phyloP scores from a whole-genome alignment of 2,888 invertebrate species.

The Sarcophaga subvicina region DNA sequence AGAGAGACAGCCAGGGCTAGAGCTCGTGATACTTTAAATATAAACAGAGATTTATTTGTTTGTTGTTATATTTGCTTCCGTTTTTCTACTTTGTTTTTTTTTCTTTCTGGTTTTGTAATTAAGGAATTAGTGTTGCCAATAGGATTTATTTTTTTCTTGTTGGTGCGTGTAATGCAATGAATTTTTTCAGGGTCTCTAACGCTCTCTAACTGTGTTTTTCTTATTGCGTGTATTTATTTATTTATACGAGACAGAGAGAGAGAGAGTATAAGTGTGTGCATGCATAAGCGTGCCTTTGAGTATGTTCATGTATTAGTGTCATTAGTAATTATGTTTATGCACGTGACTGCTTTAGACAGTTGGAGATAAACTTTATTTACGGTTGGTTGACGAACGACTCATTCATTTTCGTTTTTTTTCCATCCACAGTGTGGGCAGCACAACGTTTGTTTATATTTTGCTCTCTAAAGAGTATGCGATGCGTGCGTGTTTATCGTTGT shows the following conservation, averaged over 20 bases:
- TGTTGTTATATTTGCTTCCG: neutral
- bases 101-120: slow-evolving; percentile 49
- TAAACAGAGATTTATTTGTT: slow-evolving; percentile 36
- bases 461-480: neutral
- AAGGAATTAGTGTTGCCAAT: slow-evolving; percentile 65
- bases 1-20: no score
- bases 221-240: neutral
- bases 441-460: neutral
- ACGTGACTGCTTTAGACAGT: slow-evolving; percentile 68
- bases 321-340: slow-evolving; percentile 66
- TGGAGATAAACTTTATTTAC: slow-evolving; percentile 67
- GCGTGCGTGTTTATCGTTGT: neutral
- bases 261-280: neutral
- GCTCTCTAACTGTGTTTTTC: neutral
- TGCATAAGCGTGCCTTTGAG: neutral
- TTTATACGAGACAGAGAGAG: neutral
- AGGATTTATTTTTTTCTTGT: slow-evolving; percentile 40
- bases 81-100: no score
- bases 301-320: slow-evolving; percentile 53
- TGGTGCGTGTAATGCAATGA: neutral
- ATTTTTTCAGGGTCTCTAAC: neutral
- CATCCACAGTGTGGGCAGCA: neutral
- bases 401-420: slow-evolving; percentile 39
- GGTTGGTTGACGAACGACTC: slow-evolving; percentile 58
- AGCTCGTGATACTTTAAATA: neutral